phyloP scores from a whole-genome alignment of 2,888 invertebrate species.

The Cynaeus angustus region DNA sequence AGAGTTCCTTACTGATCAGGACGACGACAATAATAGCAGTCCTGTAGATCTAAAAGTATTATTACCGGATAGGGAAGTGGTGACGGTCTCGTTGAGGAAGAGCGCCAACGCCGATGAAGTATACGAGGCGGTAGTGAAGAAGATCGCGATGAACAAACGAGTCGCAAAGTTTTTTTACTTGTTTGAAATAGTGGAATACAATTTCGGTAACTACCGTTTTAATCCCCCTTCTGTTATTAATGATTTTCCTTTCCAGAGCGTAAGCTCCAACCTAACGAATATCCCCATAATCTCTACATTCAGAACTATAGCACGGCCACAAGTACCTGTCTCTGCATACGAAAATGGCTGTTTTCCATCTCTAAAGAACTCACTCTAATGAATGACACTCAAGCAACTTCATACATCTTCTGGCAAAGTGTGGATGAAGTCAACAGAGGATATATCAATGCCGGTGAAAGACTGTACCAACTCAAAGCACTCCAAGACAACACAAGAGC shows the following conservation, averaged over 20 bases:
- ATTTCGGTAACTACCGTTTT: slow-evolving; percentile 83
- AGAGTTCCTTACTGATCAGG: slow-evolving; percentile 95
- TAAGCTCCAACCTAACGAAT: slow-evolving; percentile 93
- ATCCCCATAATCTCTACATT: slow-evolving; percentile 97
- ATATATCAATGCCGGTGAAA: slow-evolving; percentile 90
- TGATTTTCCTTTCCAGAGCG: slow-evolving; percentile 79
- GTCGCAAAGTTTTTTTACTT: slow-evolving; percentile 94
- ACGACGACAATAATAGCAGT: slow-evolving; percentile 83
- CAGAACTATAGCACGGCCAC: slow-evolving; percentile 99
- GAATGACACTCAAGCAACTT: slow-evolving; percentile 82
- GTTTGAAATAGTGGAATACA: slow-evolving; percentile 97
- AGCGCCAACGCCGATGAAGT: slow-evolving; percentile 94
- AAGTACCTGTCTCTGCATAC: slow-evolving; percentile 91
- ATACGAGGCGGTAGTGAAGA: slow-evolving; percentile 89
- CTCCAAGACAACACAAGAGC: slow-evolving; percentile 93
- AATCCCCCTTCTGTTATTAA: background rate
- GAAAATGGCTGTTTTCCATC: slow-evolving; percentile 90
- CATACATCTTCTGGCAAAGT: slow-evolving; percentile 94
- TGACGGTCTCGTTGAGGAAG: slow-evolving; percentile 90
- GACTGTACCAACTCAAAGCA: slow-evolving; percentile 96
- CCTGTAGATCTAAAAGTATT: slow-evolving; percentile 85
- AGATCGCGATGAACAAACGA: slow-evolving; percentile 86
- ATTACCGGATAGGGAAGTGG: slow-evolving; percentile 92
- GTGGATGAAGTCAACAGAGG: slow-evolving; percentile 97
- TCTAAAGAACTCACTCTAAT: slow-evolving; percentile 79